Evolutionary conservation across 2,888 invertebrate genomes (phyloP), one percentile per base, ranked within the genome.

Genomic region (Amblyteles armatorius): DNA sequence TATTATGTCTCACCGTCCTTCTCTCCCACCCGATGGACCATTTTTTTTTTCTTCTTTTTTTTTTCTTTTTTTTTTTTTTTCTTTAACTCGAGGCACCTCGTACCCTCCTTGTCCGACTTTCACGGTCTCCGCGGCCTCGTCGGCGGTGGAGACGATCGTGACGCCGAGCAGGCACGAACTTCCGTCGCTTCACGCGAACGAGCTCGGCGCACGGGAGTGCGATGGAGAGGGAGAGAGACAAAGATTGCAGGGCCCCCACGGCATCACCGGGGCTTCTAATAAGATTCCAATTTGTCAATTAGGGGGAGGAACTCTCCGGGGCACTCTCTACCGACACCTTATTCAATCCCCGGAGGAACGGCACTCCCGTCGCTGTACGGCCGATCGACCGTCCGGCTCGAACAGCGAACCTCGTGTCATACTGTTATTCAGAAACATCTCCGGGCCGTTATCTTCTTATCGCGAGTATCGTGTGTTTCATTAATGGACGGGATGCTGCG

Each of bases 241-340:
- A 52, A 60, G 60, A 78, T 83, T 52, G 80, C 76, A 81, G 94
- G 88, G 90, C 88, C 90, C 82, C 81, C 84, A 89, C 94, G 94
- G 94, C 94, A 89, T 88, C 89, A 87, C 85, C 95, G 95, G 63
- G 90, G 91, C 91, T 92, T 92, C 93, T 95, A 96, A 95, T 96
- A 95, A 95, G 95, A 95, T 95, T 96, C 95, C 95, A 96, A 96
- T 96, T 96, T 96, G 96, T 96, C 96, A 96, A 95, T 96, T 95
- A 95, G 95, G 94, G 95, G 94, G 95, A 92, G 92, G 91, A 60
- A 91, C 83, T 85, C 73, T 83, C 73, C 29, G 63, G 91, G 91
- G 90, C 89, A 86, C 88, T 36, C 79, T 79, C 68, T 63, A 89
- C 89, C 88, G 87, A 85, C 88, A 87, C 90, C 88, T 89, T 87